phyloP scores from a whole-genome alignment of 2,888 invertebrate genomes.

The Cynaeus angustus region DNA sequence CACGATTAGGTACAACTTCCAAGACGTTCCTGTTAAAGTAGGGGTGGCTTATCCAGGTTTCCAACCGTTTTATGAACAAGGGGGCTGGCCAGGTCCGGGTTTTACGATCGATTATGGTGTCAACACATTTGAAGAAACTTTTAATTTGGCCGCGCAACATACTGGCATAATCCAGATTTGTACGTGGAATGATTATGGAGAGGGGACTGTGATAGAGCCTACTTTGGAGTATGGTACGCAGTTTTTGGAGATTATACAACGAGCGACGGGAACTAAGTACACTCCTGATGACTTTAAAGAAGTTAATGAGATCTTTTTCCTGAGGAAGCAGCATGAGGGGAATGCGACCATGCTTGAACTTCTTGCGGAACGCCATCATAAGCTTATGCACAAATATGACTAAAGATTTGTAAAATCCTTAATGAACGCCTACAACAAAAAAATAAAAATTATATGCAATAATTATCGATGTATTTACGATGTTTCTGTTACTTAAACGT shows the following conservation, averaged over 20 bases:
- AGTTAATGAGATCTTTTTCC: constrained; percentile 14
- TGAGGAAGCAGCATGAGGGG: constrained; percentile 24
- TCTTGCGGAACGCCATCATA: constrained; percentile 9
- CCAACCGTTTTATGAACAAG: constrained; percentile 21
- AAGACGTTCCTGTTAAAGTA: constrained; percentile 31
- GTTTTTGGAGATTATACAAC: constrained; percentile 54
- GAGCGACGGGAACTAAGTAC: constrained; percentile 52
- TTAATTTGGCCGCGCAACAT: constrained; percentile 13
- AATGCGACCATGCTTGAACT: constrained; percentile 19
- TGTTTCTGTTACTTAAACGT: no score
- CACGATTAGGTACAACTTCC: constrained; percentile 2
- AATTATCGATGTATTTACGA: no score
- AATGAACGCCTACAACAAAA: no score
- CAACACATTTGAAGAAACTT: constrained; percentile 14
- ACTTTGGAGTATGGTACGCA: constrained; percentile 31
- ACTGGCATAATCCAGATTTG: constrained; percentile 23
- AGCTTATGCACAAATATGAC: constrained; percentile 27
- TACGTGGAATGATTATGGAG: constrained; percentile 37
- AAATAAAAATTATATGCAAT: no score
- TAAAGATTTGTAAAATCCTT: no score
- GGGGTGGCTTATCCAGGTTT: constrained; percentile 41
- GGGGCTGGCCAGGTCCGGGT: constrained; percentile 39
- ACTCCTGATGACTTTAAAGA: constrained; percentile 21
- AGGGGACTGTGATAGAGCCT: constrained; percentile 40
- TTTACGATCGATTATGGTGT: constrained; percentile 23